Percentiles rank a stretch among this genome's conserved stretches.
These are phyloP conservation scores for Peromyscus maniculatus DNA, from an alignment of 2,113 vertebrate species.

Conservation along the genomic window DNA sequence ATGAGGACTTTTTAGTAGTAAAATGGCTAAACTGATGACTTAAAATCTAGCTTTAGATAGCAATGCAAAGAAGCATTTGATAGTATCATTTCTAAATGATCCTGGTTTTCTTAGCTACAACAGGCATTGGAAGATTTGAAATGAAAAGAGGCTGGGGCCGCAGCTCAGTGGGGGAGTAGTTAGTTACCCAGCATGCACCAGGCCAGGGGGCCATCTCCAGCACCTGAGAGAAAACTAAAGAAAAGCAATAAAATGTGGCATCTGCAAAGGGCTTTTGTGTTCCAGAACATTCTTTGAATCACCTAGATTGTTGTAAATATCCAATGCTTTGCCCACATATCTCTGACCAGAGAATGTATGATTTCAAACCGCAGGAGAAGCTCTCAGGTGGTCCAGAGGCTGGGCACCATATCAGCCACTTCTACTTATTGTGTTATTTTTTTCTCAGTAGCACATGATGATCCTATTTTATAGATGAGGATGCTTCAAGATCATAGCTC, in stretches of 20 bases:
- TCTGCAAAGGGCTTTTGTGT: neutral
- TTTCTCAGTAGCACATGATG: neutral
- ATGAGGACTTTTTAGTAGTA: neutral
- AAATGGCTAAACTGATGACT: neutral
- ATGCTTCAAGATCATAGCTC: neutral
- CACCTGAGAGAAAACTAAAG: neutral
- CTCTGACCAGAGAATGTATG: neutral
- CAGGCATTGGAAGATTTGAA: neutral
- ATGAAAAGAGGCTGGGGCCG: neutral
- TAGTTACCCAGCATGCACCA: neutral
- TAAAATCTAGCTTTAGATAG: neutral
- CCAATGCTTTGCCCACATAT: neutral
- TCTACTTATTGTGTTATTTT: neutral
- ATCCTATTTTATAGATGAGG: conserved; percentile 16
- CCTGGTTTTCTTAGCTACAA: neutral
- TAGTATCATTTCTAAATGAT: neutral
- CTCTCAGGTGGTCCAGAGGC: neutral
- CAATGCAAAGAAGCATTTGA: neutral
- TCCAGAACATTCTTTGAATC: conserved; percentile 8
- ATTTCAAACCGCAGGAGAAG: neutral
- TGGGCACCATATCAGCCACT: neutral
- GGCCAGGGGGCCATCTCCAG: neutral
- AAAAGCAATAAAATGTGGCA: neutral
- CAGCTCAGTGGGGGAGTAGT: neutral
- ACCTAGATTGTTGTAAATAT: neutral